phyloP scores from a whole-genome alignment of 2,888 invertebrate species.

The Pachliopta kotzebuea region DNA sequence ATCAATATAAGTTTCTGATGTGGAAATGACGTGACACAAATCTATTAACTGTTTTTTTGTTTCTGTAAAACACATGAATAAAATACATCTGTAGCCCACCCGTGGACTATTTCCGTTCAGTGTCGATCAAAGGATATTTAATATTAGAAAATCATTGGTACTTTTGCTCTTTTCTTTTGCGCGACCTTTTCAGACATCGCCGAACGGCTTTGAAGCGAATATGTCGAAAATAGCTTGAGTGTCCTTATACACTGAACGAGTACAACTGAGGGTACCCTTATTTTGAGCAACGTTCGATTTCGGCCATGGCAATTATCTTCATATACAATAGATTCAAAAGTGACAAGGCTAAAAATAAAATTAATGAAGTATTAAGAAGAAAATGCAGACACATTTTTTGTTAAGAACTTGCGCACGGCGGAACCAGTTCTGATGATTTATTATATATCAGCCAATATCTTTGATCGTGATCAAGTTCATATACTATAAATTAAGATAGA shows the following conservation, averaged over 20 bases:
- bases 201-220: conserved; percentile 13
- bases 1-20: conserved; percentile 23
- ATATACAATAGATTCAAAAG: conserved; percentile 22
- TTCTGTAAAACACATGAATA: conserved; percentile 21
- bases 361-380: conserved; percentile 22
- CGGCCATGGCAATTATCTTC: conserved; percentile 17
- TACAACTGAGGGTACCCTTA: conserved; percentile 22
- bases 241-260: conserved; percentile 20
- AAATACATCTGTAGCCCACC: conserved; percentile 16
- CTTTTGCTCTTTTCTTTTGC: background rate
- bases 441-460: background rate
- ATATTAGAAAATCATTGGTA: conserved; percentile 12
- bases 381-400: conserved; percentile 4
- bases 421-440: conserved; percentile 7
- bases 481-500: no score
- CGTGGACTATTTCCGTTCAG: conserved; percentile 13
- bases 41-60: conserved; percentile 19
- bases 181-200: conserved; percentile 4
- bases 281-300: conserved; percentile 15
- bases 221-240: conserved; percentile 13
- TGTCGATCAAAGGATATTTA: conserved; percentile 11
- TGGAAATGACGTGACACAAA: conserved; percentile 29
- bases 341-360: conserved; percentile 23
- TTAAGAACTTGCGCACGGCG: conserved; percentile 5
- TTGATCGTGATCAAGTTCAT: no score